These are phyloP conservation scores for Clistopyga incitator DNA, from an alignment of 2,888 invertebrate species.

Conservation along the genomic window DNA sequence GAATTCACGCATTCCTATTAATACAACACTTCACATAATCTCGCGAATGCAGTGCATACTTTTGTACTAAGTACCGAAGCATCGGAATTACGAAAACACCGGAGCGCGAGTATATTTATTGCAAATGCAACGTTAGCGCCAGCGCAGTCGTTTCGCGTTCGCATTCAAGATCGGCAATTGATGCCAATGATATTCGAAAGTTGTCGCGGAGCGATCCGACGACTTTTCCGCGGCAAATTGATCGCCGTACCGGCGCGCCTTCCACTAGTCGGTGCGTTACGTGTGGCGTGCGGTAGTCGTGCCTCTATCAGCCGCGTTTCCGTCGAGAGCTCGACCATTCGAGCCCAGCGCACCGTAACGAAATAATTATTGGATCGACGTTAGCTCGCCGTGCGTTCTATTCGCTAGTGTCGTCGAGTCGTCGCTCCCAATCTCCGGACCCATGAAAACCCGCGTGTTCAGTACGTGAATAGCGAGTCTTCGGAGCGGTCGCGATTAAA, in stretches of 20 bases:
- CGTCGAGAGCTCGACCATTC: conserved; percentile 67
- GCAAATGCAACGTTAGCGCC: background rate
- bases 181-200: conserved; percentile 40
- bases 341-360: conserved; percentile 75
- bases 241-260: conserved; percentile 46
- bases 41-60: no score
- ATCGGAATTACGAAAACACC: background rate
- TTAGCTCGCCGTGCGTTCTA: conserved; percentile 63
- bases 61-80: no score
- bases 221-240: conserved; percentile 42
- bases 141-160: background rate
- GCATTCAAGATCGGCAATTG: background rate
- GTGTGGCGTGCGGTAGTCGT: conserved; percentile 1
- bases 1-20: no score
- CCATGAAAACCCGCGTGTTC: conserved; percentile 44
- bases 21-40: no score
- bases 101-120: background rate
- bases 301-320: conserved; percentile 35
- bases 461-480: conserved; percentile 61
- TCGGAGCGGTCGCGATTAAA: conserved; percentile 20
- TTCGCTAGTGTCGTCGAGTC: conserved; percentile 51
- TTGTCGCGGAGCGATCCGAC: conserved; percentile 24
- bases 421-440: conserved; percentile 57
- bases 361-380: conserved; percentile 71
- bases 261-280: conserved; percentile 43